A percentile compares a stretch with the other conserved stretches of the same genome.
Conservation (phyloP, 2,888 invertebrate genomes). For the Ctena decussata region DNA sequence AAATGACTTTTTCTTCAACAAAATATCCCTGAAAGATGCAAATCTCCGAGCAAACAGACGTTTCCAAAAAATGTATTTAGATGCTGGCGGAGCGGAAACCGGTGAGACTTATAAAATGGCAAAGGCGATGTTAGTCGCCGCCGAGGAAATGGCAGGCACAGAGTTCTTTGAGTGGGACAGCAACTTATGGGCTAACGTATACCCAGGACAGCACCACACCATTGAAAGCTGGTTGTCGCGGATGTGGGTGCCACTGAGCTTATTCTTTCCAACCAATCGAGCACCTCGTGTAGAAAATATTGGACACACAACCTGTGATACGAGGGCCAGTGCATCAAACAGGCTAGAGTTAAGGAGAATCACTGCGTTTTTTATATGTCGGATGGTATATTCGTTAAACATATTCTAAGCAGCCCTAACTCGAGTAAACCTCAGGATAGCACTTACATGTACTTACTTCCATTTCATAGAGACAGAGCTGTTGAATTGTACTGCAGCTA, state of each 20-base stretch:
- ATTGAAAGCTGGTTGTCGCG: background rate
- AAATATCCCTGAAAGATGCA: slow-evolving; percentile 18
- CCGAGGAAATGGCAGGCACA: background rate
- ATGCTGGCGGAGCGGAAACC: slow-evolving; percentile 35
- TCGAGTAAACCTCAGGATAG: no score
- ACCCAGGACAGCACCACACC: slow-evolving; percentile 7
- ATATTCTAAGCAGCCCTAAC: no score
- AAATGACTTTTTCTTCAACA: slow-evolving; percentile 26
- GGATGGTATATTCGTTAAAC: no score
- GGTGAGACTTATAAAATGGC: background rate
- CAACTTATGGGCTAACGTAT: slow-evolving; percentile 40
- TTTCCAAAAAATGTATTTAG: slow-evolving; percentile 32
- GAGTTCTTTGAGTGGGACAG: slow-evolving; percentile 15
- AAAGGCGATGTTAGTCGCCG: background rate
- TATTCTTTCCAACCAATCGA: background rate
- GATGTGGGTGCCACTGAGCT: background rate
- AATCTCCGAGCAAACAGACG: background rate
- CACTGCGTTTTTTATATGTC: no score
- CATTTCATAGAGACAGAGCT: no score
- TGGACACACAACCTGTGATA: no score
- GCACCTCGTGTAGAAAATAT: no score
- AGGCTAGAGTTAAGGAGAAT: no score
- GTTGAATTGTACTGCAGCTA: no score
- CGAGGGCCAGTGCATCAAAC: no score
- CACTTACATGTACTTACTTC: no score